Evolutionary conservation across 92 coral and sea anemone species (phyloP), one percentile per base, ranked within the genome.

Genomic region (Heteractis magnifica): DNA sequence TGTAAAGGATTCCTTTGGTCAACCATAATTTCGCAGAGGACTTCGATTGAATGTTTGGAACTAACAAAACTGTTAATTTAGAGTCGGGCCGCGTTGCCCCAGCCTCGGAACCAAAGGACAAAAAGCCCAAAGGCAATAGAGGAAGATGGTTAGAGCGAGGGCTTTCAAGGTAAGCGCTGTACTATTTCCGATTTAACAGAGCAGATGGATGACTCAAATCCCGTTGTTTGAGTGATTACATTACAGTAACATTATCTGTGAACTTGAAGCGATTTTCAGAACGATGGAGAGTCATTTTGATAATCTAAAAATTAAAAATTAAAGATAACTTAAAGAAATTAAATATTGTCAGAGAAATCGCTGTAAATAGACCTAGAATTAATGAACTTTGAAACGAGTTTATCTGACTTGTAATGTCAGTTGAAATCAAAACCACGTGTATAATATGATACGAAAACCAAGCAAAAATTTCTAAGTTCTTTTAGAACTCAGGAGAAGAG

Each of bases 61-160:
- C n/a, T 4, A 52, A 52, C 21, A 76, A 76, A 50, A 76, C 86
- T 15, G 89, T 74, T 79, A 81, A 71, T 56, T 77, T 85, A 83
- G 89, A 89, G 56, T 79, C 87, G 65, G 55, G 82, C 60, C 89
- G 89, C n/a, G 76, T 65, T 50, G 73, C 84, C 6, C 84, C 84
- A 18, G n/a, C 56, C 49, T 10, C 79, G 18, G 60, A 76, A 23
- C 41, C 8, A 11, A 76, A 76, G 4, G 15, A 6, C 6, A 52
- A 76, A n/a, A 52, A 51, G 44, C 9, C 60, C 11, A 51, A 50
- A 52, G 72, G 10, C 2, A 72, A 52, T 10, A 49, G 71, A 77
- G 92, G 92, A 72, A 82, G 49, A 85, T 89, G 92, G 92, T 77
- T 89, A 20, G 77, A 89, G 68, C 90, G 92, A 64, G 92, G 92